Evolutionary conservation across 64 coral and sea anemone species (phyloP), one percentile per base, ranked within the genome.

Genomic region (Montipora cactus): DNA sequence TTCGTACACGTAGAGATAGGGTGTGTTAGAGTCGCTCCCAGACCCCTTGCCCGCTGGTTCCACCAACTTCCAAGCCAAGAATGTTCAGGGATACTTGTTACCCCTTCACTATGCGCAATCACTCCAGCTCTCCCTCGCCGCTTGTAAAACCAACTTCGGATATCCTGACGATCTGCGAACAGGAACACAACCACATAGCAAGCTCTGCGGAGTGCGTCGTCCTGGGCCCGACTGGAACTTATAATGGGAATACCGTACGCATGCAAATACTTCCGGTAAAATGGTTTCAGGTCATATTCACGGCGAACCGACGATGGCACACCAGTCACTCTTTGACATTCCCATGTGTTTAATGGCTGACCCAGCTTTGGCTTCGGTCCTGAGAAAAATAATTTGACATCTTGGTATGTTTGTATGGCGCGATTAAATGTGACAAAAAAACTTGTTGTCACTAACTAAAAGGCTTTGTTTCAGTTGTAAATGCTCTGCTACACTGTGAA

Each of bases 1-100:
- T 49, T 89, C 93, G 94, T 89, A 98, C 96, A 95, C 18, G 98
- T 99, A 3, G 98, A 99, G 20, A 99, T 96, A 2, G 98, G 98
- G 10, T 94, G 66, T 21, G 82, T 81, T 7, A 96, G 89, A 7
- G 98, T 99, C 0, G 92, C 98, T 8, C 98, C 98, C 23, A 99
- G 79, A 2, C 98, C 98, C 87, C 98, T 90, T 2, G 98, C 95
- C 8, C 98, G 89, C 66, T 95, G 95, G 73, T 96, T 96, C 95
- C 98, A 96, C 70, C 85, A 66, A 14, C 89, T 28, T 46, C 79
- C 75, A 14, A 99, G 85, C 92, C 95, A 99, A 3, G 95, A 96
- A 47, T 96, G 98, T 55, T 99, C 97, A 53, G 98, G 98, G 37
- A 99, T 99, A 8, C 89, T 92, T 7, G 98, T 99, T 8, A 96